Evolutionary conservation across 2,888 invertebrate species (phyloP), one percentile per base, ranked within the genome.

Genomic region (Coenonympha arcania): DNA sequence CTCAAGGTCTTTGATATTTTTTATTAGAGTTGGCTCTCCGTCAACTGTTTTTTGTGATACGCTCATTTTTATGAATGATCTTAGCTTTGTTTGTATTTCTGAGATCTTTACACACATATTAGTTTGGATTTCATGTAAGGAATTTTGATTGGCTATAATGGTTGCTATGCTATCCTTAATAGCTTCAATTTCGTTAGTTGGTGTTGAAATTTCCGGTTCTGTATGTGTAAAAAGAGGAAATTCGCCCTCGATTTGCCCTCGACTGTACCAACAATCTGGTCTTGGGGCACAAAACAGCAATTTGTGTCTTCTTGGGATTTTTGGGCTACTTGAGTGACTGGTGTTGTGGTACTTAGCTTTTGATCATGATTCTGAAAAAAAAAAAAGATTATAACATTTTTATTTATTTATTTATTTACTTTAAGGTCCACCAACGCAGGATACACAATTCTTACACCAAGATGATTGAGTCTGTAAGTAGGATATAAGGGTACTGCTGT

Each of bases 1-100:
- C 33, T 33, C 33, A 33, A 33, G 33, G 33, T 33, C 33, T 33
- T 33, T 33, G 33, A 33, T 33, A 33, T 33, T 33, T 33, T 33
- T 33, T 33, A 33, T 33, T 33, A 33, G 33, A 33, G 33, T 33
- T 33, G 33, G 33, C 33, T 33, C 33, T 18, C 8, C 33, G 33
- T 33, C 33, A 33, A 33, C 33, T 33, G 8, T 33, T 33, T 33
- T 33, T 33, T 33, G 33, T 33, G 33, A 33, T 33, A 33, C 33
- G 33, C 33, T 33, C 33, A 33, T 33, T 33, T 33, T 33, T 33
- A 33, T 33, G 33, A 33, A 33, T 33, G 33, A 33, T 33, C 33
- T 33, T 33, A 33, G 15, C 33, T 33, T 16, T 33, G 31, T 31
- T 31, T 31, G 31, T 31, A 31, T 31, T 31, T 31, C 31, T 31